phyloP scores from a whole-genome alignment of 1,140 invertebrate genomes.

The Trichomalopsis sarcophagae region DNA sequence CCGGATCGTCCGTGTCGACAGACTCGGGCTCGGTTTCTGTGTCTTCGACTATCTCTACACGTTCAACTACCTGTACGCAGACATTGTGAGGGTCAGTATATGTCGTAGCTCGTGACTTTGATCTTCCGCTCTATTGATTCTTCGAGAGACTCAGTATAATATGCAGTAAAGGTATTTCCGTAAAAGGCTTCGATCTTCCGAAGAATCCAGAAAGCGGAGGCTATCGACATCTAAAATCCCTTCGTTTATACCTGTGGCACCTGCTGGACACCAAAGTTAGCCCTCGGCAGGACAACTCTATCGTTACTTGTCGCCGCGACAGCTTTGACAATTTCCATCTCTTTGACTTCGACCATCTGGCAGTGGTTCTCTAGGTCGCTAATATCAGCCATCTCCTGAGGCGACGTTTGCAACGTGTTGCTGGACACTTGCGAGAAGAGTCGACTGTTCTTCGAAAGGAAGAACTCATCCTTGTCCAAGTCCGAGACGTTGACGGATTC shows the following conservation, averaged over 20 bases:
- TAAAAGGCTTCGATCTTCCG: background rate
- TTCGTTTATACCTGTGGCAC: conserved; percentile 62
- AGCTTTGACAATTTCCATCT: conserved; percentile 76
- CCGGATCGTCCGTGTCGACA: conserved; percentile 76
- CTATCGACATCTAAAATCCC: conserved; percentile 64
- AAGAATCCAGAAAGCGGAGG: conserved; percentile 12
- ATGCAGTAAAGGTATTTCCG: too few species aligned
- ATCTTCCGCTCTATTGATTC: background rate
- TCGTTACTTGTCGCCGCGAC: conserved; percentile 63
- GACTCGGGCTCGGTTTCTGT: conserved; percentile 77
- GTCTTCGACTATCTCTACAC: conserved; percentile 76
- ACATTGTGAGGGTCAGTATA: background rate
- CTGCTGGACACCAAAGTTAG: conserved; percentile 69
- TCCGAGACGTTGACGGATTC: conserved; percentile 29
- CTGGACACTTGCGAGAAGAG: conserved; percentile 83
- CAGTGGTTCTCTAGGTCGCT: conserved; percentile 54
- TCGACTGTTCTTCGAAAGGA: conserved; percentile 80
- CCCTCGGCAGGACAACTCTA: conserved; percentile 69
- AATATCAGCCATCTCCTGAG: conserved; percentile 55
- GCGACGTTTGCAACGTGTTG: conserved; percentile 69
- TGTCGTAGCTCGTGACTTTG: background rate
- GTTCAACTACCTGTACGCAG: conserved; percentile 68
- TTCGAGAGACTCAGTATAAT: background rate
- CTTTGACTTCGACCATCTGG: conserved; percentile 77
- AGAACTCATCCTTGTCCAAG: conserved; percentile 72